A percentile compares a stretch with the other conserved stretches of the same genome.
phyloP scores from a whole-genome alignment of 2,888 invertebrate species.

The Fragum whitleyi region DNA sequence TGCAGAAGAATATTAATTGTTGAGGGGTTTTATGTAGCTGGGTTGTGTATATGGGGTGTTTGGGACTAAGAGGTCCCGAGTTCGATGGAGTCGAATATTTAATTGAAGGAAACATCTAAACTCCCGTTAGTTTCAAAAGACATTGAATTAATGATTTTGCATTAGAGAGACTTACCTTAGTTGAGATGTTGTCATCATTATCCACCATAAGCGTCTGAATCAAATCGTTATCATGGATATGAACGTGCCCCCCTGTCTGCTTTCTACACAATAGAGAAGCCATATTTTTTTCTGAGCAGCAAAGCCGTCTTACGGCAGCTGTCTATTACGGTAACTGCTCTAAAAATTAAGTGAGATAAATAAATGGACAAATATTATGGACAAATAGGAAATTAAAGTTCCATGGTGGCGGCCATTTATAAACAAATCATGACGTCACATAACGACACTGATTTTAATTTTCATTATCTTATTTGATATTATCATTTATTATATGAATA shows the following conservation, averaged over 20 bases:
- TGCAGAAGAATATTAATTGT: too few relatives aligned
- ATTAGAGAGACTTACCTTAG: constrained; percentile 42
- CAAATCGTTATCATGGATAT: constrained; percentile 68
- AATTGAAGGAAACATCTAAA: too few relatives aligned
- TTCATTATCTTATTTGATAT: not conserved
- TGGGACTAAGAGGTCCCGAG: too few relatives aligned
- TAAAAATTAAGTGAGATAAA: too few relatives aligned
- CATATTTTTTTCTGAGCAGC: constrained; percentile 67
- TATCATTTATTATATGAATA: too few relatives aligned
- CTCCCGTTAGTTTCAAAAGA: too few relatives aligned
- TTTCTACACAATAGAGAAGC: constrained; percentile 77
- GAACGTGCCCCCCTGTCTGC: constrained; percentile 74
- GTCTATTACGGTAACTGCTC: not conserved
- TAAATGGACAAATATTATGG: too few relatives aligned
- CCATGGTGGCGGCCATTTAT: constrained; percentile 69
- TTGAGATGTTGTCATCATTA: constrained; percentile 62
- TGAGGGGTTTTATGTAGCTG: too few relatives aligned
- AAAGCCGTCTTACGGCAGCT: not conserved
- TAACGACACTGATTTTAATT: constrained; percentile 58
- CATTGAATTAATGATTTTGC: too few relatives aligned
- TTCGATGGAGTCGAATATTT: too few relatives aligned
- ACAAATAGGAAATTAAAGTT: not conserved
- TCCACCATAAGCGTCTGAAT: constrained; percentile 66
- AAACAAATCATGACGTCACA: constrained; percentile 77
- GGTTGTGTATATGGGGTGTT: too few relatives aligned